Evolutionary conservation across 2,888 invertebrate genomes (phyloP), one percentile per base, ranked within the genome.

Genomic region (Cosmia trapezina): DNA sequence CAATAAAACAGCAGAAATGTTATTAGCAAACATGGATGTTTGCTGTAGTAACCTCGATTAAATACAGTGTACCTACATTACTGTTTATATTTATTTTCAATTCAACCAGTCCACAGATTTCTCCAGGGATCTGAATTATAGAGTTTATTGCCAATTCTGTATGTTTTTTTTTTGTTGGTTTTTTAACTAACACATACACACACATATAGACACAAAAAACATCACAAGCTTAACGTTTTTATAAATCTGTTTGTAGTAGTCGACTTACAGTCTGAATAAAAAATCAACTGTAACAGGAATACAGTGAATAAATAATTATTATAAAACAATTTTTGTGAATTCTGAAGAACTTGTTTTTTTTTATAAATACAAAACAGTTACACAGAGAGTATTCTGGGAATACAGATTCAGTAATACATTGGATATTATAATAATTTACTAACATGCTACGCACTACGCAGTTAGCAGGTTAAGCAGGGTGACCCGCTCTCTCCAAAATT

Each of bases 21-120:
- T 37, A 61, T 62, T 51, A 61, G n/a, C 22, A 57, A 73, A 62
- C 19, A 19, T 28, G 43, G 9, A 57, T 68, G 61, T 45, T 57
- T 17, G 37, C 9, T 59, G 37, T 53, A 41, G 45, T 45, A 51
- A 51, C 22, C n/a, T 68, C 9, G 37, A 69, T 28, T 41, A 57
- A 49, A 70, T 49, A 49, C 47, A 28, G 17, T 12, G 9, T 33
- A 45, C 1, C 7, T 19, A 9, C 19, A 19, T 22, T 19, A 54
- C 11, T 6, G 49, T 65, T 22, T 43, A 41, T 12, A 14, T 54
- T 67, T 33, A 54, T 49, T n/a, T 54, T 22, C 33, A 33, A 54
- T 66, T 61, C 37, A 60, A 45, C 54, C 33, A 11, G 7, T 12
- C 5, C 19, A 22, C 5, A 33, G 22, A 76, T 67, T 60, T 68